A percentile compares a stretch with the other conserved stretches of the same genome.
Conservation (phyloP, 2,888 invertebrate species). For the Pheosia gnoma region DNA sequence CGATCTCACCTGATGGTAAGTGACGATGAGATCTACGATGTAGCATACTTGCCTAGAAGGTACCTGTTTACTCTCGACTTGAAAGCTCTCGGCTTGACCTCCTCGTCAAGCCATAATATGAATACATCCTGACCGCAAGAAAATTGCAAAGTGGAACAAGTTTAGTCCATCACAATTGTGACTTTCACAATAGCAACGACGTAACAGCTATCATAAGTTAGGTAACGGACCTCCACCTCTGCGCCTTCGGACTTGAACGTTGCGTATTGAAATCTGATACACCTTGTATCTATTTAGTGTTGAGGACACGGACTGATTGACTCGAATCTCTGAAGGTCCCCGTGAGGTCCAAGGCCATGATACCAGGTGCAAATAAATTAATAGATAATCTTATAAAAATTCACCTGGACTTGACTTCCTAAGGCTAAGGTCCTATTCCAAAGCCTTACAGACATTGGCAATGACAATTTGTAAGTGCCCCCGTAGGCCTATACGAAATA, state of each 20-base stretch:
- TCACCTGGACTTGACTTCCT: too few species aligned
- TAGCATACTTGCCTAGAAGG: too few species aligned
- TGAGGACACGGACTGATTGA: slow-evolving; percentile 25
- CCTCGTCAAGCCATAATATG: too few species aligned
- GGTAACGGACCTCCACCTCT: slow-evolving; percentile 43
- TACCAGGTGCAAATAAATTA: background rate
- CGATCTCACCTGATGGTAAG: too few species aligned
- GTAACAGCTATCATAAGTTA: slow-evolving; percentile 29
- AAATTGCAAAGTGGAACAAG: slow-evolving; percentile 1
- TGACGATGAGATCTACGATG: too few species aligned
- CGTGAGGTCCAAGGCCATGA: slow-evolving; percentile 23
- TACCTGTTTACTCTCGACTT: too few species aligned
- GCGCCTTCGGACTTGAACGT: slow-evolving; percentile 26
- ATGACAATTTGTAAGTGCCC: too few species aligned
- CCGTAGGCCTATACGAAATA: too few species aligned
- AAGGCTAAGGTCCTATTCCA: too few species aligned
- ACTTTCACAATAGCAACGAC: slow-evolving; percentile 5
- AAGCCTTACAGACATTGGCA: too few species aligned
- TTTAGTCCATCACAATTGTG: slow-evolving; percentile 1
- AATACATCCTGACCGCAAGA: background rate
- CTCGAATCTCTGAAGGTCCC: slow-evolving; percentile 18
- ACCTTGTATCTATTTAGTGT: slow-evolving; percentile 40
- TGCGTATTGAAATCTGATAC: slow-evolving; percentile 35
- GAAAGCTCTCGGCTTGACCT: too few species aligned
- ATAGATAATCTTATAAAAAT: too few species aligned